A percentile compares a stretch with the other conserved stretches of the same genome.
Conservation (phyloP, 1,140 invertebrate genomes). For the Drosophila paulistorum region DNA sequence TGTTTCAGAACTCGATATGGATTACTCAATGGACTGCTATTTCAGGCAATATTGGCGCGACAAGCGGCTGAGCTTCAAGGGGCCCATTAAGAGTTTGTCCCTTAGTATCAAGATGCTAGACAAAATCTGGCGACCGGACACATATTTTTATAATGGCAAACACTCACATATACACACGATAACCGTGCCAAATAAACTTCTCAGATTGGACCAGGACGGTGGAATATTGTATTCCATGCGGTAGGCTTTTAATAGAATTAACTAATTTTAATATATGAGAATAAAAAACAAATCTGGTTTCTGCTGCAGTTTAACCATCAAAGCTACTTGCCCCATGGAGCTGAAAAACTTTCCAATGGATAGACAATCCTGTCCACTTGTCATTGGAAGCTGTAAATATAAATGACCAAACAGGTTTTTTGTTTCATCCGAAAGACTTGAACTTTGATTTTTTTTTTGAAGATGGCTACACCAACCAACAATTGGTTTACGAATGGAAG, state of each 20-base stretch:
- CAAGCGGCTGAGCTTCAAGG: constrained; percentile 91
- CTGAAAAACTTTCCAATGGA: constrained; percentile 98
- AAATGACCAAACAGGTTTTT: neutral
- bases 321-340: constrained; percentile 98
- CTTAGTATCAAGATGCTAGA: constrained; percentile 96
- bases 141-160: constrained; percentile 96
- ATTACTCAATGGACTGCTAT: constrained; percentile 98
- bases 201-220: constrained; percentile 94
- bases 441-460: neutral
- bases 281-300: too few species aligned
- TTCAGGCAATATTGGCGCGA: constrained; percentile 96
- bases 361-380: constrained; percentile 94
- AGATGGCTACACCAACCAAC: constrained; percentile 96
- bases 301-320: constrained; percentile 93
- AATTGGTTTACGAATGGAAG: constrained; percentile 96
- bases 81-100: constrained; percentile 91
- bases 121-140: constrained; percentile 97
- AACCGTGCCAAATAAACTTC: constrained; percentile 96
- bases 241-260: constrained; percentile 83
- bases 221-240: constrained; percentile 97
- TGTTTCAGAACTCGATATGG: constrained; percentile 97
- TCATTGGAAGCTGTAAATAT: constrained; percentile 96
- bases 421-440: too few species aligned
- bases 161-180: constrained; percentile 97
- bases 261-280: neutral